phyloP scores from a whole-genome alignment of 1,140 invertebrate genomes.

The Drosophila aff. region DNA sequence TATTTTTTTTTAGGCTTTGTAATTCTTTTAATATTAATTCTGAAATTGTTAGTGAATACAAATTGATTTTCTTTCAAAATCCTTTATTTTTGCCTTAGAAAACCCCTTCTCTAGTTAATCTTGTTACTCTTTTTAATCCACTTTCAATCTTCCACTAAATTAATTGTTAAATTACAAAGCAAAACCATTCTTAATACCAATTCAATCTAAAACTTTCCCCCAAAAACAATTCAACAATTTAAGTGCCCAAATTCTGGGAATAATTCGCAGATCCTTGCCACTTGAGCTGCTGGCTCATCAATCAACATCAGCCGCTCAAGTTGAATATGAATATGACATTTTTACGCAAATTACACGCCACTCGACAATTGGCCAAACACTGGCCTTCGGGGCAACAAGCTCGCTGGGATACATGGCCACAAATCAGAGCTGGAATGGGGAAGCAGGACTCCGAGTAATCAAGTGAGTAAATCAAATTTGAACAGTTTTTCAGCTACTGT shows the following conservation, averaged over 20 bases:
- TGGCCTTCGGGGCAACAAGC: conserved; percentile 27
- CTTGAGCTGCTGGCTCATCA: conserved; percentile 58
- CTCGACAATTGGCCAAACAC: conserved; percentile 67
- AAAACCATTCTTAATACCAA: not conserved
- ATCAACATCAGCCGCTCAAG: conserved; percentile 64
- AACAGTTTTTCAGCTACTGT: conserved; percentile 71
- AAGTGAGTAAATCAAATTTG: conserved; percentile 84
- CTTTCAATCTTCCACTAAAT: too few species aligned
- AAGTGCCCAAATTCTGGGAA: conserved; percentile 22
- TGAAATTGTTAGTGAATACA: too few species aligned
- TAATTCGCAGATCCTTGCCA: conserved; percentile 42
- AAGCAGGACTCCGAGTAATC: conserved; percentile 52
- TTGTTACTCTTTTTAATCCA: too few species aligned
- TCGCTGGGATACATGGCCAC: conserved; percentile 19
- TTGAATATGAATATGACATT: conserved; percentile 81
- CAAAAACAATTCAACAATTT: not conserved
- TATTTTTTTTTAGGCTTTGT: too few species aligned
- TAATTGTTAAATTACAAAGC: too few species aligned
- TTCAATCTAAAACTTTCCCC: conserved; percentile 5
- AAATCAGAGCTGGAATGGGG: conserved; percentile 32
- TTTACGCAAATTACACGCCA: conserved; percentile 81
- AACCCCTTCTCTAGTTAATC: too few species aligned
- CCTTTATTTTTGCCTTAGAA: too few species aligned
- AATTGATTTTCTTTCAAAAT: too few species aligned
- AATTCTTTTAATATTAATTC: too few species aligned